Conservation (phyloP, 2,797 vertebrate species). For the Epinephelus coioides region DNA sequence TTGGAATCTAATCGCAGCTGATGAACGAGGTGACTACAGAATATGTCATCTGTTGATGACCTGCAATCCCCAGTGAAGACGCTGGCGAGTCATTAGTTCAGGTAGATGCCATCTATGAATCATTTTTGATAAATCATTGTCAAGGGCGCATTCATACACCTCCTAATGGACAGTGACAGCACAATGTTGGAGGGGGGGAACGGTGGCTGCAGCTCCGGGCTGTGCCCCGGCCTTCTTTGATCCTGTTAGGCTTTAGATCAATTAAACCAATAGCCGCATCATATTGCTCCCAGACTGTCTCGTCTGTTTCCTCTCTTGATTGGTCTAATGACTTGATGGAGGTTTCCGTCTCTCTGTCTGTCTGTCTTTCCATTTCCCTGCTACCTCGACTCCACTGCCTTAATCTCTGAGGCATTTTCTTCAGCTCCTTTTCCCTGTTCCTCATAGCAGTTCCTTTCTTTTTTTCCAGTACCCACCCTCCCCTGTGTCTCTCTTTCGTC, state of each 20-base stretch:
- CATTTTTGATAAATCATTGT: conserved; percentile 79
- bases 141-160: conserved; percentile 67
- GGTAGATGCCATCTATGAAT: conserved; percentile 77
- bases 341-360: conserved; percentile 36
- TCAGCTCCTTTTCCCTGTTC: conserved; percentile 60
- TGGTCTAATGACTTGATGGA: conserved; percentile 77
- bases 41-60: conserved; percentile 80
- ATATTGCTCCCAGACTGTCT: conserved; percentile 78
- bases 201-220: conserved; percentile 40
- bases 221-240: conserved; percentile 59
- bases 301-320: conserved; percentile 79
- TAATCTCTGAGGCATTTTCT: conserved; percentile 67
- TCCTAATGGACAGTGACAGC: conserved; percentile 72
- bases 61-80: conserved; percentile 62
- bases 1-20: conserved; percentile 78
- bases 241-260: conserved; percentile 77
- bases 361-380: conserved; percentile 23
- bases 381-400: conserved; percentile 40
- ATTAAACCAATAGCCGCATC: conserved; percentile 78
- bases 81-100: conserved; percentile 78
- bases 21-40: conserved; percentile 79
- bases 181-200: conserved; percentile 31
- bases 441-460: conserved; percentile 75
- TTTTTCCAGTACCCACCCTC: conserved; percentile 61
- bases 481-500: conserved; percentile 67